These are phyloP conservation scores for Zoanthus sociatus DNA, from an alignment of 92 coral and sea anemone species.

Conservation along the genomic window DNA sequence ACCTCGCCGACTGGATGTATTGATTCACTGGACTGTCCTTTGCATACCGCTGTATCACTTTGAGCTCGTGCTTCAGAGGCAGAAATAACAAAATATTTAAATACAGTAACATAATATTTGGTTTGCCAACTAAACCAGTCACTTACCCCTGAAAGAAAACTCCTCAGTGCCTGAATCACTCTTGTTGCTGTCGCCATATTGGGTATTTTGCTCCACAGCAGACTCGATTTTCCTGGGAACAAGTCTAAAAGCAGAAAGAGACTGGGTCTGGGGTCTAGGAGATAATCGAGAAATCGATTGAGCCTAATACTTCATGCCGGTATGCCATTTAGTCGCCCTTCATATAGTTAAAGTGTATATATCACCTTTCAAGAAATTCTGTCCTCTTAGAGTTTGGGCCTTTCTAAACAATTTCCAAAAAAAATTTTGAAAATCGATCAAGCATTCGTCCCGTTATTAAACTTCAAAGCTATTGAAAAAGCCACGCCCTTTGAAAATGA, in stretches of 20 bases:
- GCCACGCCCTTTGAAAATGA: too few relatives aligned
- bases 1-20: slow-evolving; percentile 44
- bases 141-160: slow-evolving; percentile 85
- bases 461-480: too few relatives aligned
- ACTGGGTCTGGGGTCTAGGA: not conserved
- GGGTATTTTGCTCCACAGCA: slow-evolving; percentile 8
- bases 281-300: too few relatives aligned
- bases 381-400: too few relatives aligned
- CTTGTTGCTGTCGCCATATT: slow-evolving; percentile 93
- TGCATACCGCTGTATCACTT: slow-evolving; percentile 45
- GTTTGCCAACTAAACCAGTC: not conserved
- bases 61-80: slow-evolving; percentile 7
- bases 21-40: slow-evolving; percentile 16
- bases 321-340: too few relatives aligned
- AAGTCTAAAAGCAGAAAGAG: not conserved
- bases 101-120: not conserved
- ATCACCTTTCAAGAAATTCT: too few relatives aligned
- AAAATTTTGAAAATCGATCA: too few relatives aligned
- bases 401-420: too few relatives aligned
- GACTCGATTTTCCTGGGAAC: slow-evolving; percentile 51
- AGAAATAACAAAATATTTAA: too few relatives aligned
- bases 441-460: too few relatives aligned
- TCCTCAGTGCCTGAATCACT: slow-evolving; percentile 69
- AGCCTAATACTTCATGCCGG: not conserved
- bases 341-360: too few relatives aligned